Evolutionary conservation across 2,113 vertebrate genomes (phyloP).

Genomic region (Salvelinus sp.): DNA sequence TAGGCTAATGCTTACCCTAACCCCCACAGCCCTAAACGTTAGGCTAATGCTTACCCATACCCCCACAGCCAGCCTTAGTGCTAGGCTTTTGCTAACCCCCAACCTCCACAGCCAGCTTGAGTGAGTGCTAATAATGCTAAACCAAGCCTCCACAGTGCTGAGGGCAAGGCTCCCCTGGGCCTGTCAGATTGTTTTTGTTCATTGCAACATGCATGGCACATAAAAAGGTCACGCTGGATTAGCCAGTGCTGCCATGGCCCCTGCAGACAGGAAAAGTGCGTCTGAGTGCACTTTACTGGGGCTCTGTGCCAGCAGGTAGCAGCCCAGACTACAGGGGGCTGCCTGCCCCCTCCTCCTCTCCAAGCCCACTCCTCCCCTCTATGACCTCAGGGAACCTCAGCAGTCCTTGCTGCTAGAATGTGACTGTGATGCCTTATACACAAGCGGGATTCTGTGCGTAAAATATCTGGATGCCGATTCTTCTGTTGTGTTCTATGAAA

Average conservation of each 20-base stretch:
- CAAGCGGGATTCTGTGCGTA: not conserved
- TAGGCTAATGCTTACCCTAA: no score
- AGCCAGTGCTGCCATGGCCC: constrained; percentile 24
- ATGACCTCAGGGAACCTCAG: not conserved
- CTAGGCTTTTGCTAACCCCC: not conserved
- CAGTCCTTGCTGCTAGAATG: not conserved
- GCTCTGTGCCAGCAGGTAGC: constrained; percentile 21
- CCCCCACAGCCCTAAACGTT: no score
- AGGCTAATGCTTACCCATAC: no score
- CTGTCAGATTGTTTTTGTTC: constrained; percentile 18
- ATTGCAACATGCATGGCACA: constrained; percentile 12
- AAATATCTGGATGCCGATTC: not conserved
- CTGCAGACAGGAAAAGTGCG: constrained; percentile 17
- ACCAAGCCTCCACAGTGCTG: not conserved
- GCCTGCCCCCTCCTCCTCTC: not conserved
- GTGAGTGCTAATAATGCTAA: constrained; percentile 9
- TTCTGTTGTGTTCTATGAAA: not conserved
- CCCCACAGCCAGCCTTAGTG: not conserved
- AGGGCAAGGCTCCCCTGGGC: constrained; percentile 28
- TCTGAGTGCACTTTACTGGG: constrained; percentile 24
- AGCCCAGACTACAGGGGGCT: not conserved
- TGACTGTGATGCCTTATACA: no score
- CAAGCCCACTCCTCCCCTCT: not conserved
- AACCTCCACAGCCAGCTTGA: not conserved
- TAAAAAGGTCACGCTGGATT: constrained; percentile 56